Percentiles rank a stretch among this genome's conserved stretches.
Evolutionary conservation across 2,888 invertebrate genomes (phyloP).

Genomic region (Athetis lepigone): DNA sequence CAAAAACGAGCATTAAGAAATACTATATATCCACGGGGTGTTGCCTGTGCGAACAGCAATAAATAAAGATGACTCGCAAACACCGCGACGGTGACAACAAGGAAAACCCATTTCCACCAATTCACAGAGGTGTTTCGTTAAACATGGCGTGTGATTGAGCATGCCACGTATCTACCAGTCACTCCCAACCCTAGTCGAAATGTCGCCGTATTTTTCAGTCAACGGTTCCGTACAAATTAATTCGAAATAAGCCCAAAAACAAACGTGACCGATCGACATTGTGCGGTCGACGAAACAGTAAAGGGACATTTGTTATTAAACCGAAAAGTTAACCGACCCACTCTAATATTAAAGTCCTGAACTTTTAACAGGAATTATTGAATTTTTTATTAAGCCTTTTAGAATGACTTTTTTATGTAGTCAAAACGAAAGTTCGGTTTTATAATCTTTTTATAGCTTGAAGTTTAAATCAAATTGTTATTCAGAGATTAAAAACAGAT

Average conservation of each 20-base stretch:
- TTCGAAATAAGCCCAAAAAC: constrained; percentile 37
- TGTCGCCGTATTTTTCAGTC: constrained; percentile 26
- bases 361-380: constrained; percentile 32
- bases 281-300: constrained; percentile 28
- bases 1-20: neutral
- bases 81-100: constrained; percentile 7
- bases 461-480: neutral
- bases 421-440: neutral
- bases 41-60: neutral
- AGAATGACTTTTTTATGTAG: constrained; percentile 18
- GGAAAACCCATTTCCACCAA: constrained; percentile 17
- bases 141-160: constrained; percentile 36
- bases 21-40: neutral
- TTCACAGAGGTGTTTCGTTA: constrained; percentile 25
- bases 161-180: constrained; percentile 12
- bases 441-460: neutral
- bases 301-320: constrained; percentile 47
- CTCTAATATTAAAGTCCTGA: constrained; percentile 37
- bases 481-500: neutral
- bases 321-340: constrained; percentile 24
- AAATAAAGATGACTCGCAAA: constrained; percentile 19
- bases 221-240: constrained; percentile 33
- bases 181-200: constrained; percentile 12
- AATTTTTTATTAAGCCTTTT: constrained; percentile 33
- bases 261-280: constrained; percentile 36